These are phyloP conservation scores for Thamnaconus septentrionalis DNA, from an alignment of 2,113 vertebrate genomes.

Conservation along the genomic window DNA sequence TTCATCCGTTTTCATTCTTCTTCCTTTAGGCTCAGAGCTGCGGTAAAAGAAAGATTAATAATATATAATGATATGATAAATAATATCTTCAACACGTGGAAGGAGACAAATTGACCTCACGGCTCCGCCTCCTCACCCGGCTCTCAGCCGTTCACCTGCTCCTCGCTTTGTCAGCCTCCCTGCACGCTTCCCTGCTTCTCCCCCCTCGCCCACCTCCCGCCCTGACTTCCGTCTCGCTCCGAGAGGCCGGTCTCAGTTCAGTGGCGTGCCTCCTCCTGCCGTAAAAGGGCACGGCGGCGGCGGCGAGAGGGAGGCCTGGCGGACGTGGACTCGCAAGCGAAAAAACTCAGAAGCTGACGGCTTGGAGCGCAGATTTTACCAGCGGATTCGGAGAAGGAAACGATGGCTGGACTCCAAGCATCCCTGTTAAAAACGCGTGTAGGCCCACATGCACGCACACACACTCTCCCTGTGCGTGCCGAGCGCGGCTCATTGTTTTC, in stretches of 20 bases:
- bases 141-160: slow-evolving; percentile 16
- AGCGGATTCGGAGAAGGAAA: background rate
- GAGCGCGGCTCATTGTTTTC: background rate
- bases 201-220: slow-evolving; percentile 14
- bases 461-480: no score
- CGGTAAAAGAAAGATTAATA: no score
- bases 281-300: slow-evolving; percentile 40
- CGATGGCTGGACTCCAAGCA: background rate
- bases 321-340: background rate
- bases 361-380: background rate
- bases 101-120: slow-evolving; percentile 13
- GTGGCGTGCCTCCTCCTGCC: slow-evolving; percentile 29
- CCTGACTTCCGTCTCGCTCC: slow-evolving; percentile 10
- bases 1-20: no score
- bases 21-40: no score
- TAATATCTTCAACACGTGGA: slow-evolving; percentile 18
- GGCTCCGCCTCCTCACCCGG: background rate
- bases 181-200: slow-evolving; percentile 1
- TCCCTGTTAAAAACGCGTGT: no score
- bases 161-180: slow-evolving; percentile 21
- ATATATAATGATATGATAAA: no score
- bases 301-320: slow-evolving; percentile 19
- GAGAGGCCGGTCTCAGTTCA: slow-evolving; percentile 28
- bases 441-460: no score
- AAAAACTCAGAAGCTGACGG: background rate